Percentiles rank a stretch among this genome's conserved stretches.
These are phyloP conservation scores for Anodontia alba DNA, from an alignment of 2,888 invertebrate species.

Conservation along the genomic window DNA sequence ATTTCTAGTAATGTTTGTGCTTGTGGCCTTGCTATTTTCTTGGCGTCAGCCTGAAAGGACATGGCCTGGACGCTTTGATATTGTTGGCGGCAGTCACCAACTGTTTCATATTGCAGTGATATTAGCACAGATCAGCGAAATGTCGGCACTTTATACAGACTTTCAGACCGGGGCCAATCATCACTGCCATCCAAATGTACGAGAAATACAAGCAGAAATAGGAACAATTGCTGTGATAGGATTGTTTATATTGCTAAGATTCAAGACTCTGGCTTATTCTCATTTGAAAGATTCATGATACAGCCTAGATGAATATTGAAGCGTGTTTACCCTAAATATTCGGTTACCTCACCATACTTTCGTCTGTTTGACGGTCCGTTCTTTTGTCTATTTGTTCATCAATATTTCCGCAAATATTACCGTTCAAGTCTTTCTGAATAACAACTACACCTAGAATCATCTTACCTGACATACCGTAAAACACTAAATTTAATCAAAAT, in stretches of 20 bases:
- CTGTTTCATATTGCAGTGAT: constrained; percentile 62
- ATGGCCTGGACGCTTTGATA: constrained; percentile 74
- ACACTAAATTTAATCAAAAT: too few species aligned
- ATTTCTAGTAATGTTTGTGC: constrained; percentile 41
- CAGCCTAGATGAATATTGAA: too few species aligned
- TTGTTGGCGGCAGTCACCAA: constrained; percentile 72
- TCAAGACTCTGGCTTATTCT: not conserved
- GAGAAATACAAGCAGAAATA: not conserved
- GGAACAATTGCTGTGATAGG: not conserved
- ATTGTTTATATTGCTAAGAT: constrained; percentile 27
- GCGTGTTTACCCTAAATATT: too few species aligned
- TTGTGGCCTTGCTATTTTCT: constrained; percentile 62
- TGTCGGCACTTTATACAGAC: constrained; percentile 55
- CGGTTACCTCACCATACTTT: too few species aligned
- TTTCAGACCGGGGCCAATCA: constrained; percentile 34
- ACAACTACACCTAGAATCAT: too few species aligned
- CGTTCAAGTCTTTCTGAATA: too few species aligned
- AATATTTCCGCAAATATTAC: too few species aligned
- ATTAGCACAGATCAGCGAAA: constrained; percentile 53
- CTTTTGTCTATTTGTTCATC: too few species aligned
- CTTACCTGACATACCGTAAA: too few species aligned
- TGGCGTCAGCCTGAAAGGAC: constrained; percentile 73
- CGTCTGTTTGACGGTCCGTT: too few species aligned
- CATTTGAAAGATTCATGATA: constrained; percentile 1
- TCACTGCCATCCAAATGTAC: constrained; percentile 57